Percentiles rank a stretch among this genome's conserved stretches.
phyloP scores from a whole-genome alignment of 2,888 invertebrate genomes.

The Phlogophora meticulosa region DNA sequence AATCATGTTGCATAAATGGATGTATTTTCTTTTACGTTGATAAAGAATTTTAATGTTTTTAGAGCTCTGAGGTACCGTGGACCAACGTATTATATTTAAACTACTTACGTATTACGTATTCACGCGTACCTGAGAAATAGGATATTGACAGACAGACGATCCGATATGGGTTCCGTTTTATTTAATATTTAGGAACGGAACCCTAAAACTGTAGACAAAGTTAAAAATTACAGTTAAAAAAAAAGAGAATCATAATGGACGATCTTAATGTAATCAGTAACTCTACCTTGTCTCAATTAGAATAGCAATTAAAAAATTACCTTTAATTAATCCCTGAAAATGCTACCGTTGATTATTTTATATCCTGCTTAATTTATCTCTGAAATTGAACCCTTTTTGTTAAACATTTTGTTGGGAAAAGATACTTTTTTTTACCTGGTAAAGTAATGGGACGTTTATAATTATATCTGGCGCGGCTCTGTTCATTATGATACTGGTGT shows the following conservation, averaged over 20 bases:
- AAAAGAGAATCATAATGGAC: neutral
- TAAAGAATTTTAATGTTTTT: too few relatives aligned
- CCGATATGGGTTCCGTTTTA: too few relatives aligned
- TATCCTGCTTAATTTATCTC: slow-evolving; percentile 34
- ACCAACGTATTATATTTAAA: too few relatives aligned
- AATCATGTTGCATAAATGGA: too few relatives aligned
- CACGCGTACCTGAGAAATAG: too few relatives aligned
- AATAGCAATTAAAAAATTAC: slow-evolving; percentile 33
- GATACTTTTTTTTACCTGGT: slow-evolving; percentile 6
- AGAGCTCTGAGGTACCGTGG: too few relatives aligned
- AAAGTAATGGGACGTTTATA: neutral
- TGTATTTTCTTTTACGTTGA: too few relatives aligned
- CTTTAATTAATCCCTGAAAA: slow-evolving; percentile 43
- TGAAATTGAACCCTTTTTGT: slow-evolving; percentile 38
- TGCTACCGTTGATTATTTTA: slow-evolving; percentile 40
- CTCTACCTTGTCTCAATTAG: slow-evolving; percentile 39
- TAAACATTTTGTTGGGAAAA: slow-evolving; percentile 17
- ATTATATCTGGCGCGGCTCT: neutral
- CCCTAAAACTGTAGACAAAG: too few relatives aligned
- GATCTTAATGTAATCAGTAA: slow-evolving; percentile 30
- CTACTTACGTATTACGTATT: too few relatives aligned
- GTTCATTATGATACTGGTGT: neutral
- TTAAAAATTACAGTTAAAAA: neutral
- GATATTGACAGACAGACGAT: too few relatives aligned
- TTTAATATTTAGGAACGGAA: too few relatives aligned